Evolutionary conservation across 2,888 invertebrate species (phyloP), one percentile per base, ranked within the genome.

Genomic region (Macaria liturata): DNA sequence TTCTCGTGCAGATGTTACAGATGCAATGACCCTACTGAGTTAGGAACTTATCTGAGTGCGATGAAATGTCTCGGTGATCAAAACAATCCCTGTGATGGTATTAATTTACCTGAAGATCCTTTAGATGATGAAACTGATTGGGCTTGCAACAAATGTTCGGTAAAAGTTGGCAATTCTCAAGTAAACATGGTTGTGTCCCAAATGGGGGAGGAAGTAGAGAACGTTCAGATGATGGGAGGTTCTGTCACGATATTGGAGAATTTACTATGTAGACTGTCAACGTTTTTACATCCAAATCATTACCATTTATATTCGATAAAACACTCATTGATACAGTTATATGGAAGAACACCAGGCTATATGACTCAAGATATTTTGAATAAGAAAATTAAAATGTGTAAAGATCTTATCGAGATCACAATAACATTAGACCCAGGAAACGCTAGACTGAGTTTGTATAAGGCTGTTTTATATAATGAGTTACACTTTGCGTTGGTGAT

Each of bases 221-320:
- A 88, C 6, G 87, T 94, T 0, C 91, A 95, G 57, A 87, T 93
- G 65, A 92, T 93, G 65, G 94, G 93, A 70, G 94, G 94, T 1
- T 92, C 93, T 7, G 89, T 93, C 0, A 86, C 92, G 8, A 93
- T 93, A 64, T 81, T 96, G 59, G 95, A 96, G 70, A 91, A 93
- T 56, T 81, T 97, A 3, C 75, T 96, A 6, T 93, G 93, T 49
- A 95, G 96, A 68, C 84, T 97, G 52, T 93, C 95, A 2, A 94
- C 94, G 62, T 95, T 97, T 69, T 86, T 97, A 56, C 97, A 97
- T 85, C 95, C 95, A 0, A 95, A 96, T 76, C 97, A 97, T 84
- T 97, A 96, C 78, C 96, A 97, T 70, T 92, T 96, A 66, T 96
- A 96, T 72, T 94, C 96, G 0, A 93, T 97, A 6, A 96, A 96